Evolutionary conservation across 2,113 vertebrate species (phyloP).

Genomic region (Apodemus speciosus): DNA sequence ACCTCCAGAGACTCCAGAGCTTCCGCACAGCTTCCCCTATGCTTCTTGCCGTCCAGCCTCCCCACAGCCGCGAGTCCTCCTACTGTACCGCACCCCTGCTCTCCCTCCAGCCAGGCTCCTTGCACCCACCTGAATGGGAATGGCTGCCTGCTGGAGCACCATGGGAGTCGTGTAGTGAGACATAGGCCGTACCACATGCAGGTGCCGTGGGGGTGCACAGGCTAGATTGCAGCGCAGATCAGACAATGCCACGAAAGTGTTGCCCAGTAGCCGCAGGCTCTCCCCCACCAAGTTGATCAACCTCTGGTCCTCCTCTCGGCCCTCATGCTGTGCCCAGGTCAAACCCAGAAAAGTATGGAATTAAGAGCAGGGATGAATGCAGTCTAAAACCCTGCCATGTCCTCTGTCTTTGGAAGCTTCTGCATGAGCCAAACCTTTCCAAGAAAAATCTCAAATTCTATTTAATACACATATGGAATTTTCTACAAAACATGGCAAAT

Average conservation of each 20-base stretch:
- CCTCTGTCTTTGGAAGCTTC: background rate
- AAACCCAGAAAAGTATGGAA: background rate
- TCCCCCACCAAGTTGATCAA: constrained; percentile 91
- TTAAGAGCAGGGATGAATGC: background rate
- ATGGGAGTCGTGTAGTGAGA: constrained; percentile 92
- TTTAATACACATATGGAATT: background rate
- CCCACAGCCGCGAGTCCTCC: too few relatives aligned
- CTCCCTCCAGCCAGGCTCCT: too few relatives aligned
- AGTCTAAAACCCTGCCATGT: rapidly evolving
- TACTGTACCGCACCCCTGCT: background rate
- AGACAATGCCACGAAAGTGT: constrained; percentile 92
- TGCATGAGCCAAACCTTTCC: background rate
- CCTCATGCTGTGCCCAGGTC: constrained; percentile 84
- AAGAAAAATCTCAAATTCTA: background rate
- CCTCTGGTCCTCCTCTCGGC: constrained; percentile 92
- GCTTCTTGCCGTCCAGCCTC: background rate
- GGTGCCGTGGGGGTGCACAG: constrained; percentile 89
- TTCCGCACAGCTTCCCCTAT: background rate
- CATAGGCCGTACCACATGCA: constrained; percentile 93
- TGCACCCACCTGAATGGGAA: constrained; percentile 90
- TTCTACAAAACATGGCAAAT: background rate
- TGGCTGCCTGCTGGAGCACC: constrained; percentile 89
- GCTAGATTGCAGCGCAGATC: constrained; percentile 93
- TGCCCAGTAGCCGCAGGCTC: constrained; percentile 92
- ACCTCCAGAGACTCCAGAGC: background rate